phyloP scores from a whole-genome alignment of 2,113 vertebrate species.

The Otis tarda region DNA sequence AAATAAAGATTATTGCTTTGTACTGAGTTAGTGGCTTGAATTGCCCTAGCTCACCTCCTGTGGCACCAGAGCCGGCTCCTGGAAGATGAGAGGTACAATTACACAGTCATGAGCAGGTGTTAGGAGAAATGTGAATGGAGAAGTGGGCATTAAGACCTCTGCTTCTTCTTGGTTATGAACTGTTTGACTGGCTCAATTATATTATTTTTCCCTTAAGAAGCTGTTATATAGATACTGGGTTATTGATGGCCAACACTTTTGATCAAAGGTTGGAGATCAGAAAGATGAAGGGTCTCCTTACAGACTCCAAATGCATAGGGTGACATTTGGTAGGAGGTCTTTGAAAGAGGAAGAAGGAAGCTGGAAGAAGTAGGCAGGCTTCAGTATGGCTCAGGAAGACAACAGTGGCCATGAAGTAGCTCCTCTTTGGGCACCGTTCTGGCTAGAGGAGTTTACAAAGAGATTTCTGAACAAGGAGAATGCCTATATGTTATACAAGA shows the following conservation, averaged over 20 bases:
- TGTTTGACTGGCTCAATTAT: not conserved
- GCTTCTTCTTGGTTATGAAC: not conserved
- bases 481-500: not conserved
- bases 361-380: not conserved
- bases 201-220: not conserved
- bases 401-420: not conserved
- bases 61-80: not conserved
- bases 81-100: not conserved
- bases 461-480: not conserved
- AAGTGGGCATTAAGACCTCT: not conserved
- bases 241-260: not conserved
- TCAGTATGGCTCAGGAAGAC: not conserved
- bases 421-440: not conserved
- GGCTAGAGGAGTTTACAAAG: not conserved
- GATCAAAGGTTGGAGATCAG: not conserved
- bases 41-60: not conserved
- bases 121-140: not conserved
- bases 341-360: not conserved
- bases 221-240: not conserved
- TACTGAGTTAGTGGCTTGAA: not conserved
- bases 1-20: not conserved
- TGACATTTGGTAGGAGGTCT: not conserved
- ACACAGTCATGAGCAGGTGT: not conserved
- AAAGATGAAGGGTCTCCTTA: not conserved
- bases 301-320: not conserved